Evolutionary conservation across 1,140 invertebrate species (phyloP).

Genomic region (Cryptotermes secundus): DNA sequence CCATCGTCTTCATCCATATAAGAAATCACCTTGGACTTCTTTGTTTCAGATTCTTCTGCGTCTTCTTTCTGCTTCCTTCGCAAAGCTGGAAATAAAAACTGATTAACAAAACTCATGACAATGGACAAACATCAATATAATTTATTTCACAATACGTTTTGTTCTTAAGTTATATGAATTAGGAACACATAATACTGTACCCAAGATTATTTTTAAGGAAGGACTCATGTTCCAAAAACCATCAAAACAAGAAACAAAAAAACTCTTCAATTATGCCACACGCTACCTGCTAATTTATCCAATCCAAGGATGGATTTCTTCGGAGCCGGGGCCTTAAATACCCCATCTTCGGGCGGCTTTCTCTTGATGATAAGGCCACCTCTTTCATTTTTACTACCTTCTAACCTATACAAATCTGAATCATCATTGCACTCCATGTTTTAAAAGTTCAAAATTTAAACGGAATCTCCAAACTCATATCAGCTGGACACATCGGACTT

Average conservation of each 20-base stretch:
- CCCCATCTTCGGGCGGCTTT: conserved; percentile 57
- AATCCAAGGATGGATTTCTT: conserved; percentile 77
- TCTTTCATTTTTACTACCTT: conserved; percentile 70
- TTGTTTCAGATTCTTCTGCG: conserved; percentile 48
- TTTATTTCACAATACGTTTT: background rate
- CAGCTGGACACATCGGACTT: too few relatives aligned
- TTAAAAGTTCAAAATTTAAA: too few relatives aligned
- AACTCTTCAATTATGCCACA: too few relatives aligned
- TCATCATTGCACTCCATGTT: conserved; percentile 44
- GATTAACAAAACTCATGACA: background rate
- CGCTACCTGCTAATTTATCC: conserved; percentile 75
- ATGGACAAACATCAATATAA: background rate
- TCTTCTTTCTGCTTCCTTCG: conserved; percentile 66
- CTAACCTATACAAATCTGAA: conserved; percentile 72
- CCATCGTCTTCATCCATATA: conserved; percentile 61
- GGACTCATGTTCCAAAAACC: too few relatives aligned
- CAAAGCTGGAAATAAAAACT: conserved; percentile 49
- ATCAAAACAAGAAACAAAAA: too few relatives aligned
- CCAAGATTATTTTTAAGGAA: too few relatives aligned
- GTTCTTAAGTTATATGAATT: background rate
- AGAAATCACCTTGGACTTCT: conserved; percentile 56
- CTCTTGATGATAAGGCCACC: conserved; percentile 87
- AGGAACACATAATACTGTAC: too few relatives aligned
- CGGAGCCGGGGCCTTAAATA: conserved; percentile 74
- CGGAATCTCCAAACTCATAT: too few relatives aligned